phyloP scores from a whole-genome alignment of 2,888 invertebrate genomes.

The Oscheius sp. region DNA sequence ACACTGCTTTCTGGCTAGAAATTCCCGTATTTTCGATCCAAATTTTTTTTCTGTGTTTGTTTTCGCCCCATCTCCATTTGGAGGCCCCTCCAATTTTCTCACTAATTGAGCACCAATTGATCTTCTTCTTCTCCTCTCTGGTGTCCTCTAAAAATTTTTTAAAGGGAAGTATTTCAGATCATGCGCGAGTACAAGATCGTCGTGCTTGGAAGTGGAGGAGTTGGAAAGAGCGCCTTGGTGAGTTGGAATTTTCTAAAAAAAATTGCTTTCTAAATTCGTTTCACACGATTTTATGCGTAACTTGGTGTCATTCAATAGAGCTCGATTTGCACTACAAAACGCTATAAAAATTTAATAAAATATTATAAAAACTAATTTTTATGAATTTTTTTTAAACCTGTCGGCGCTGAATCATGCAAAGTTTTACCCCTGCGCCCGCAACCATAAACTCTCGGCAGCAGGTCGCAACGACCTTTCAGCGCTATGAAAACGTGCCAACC shows the following conservation, averaged over 20 bases:
- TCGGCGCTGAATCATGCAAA: too few species aligned
- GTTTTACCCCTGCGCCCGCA: too few species aligned
- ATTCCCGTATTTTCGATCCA: too few species aligned
- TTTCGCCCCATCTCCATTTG: background rate
- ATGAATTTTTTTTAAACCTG: too few species aligned
- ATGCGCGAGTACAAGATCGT: slow-evolving; percentile 99
- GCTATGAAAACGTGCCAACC: too few species aligned
- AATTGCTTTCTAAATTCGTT: slow-evolving; percentile 83
- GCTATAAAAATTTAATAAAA: background rate
- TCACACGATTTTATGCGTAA: background rate
- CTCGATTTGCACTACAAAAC: too few species aligned
- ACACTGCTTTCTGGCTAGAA: background rate
- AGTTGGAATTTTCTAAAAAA: slow-evolving; percentile 80
- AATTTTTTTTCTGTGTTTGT: slow-evolving; percentile 2
- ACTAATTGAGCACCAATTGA: too few species aligned
- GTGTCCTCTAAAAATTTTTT: background rate
- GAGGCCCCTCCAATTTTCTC: background rate
- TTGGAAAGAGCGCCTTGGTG: slow-evolving; percentile 93
- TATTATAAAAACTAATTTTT: too few species aligned
- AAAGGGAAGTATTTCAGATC: background rate
- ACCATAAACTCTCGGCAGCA: too few species aligned
- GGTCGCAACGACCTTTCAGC: too few species aligned
- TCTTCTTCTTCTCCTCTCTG: slow-evolving; percentile 16
- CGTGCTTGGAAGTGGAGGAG: slow-evolving; percentile 97
- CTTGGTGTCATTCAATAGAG: too few species aligned